Evolutionary conservation across 2,888 invertebrate genomes (phyloP), one percentile per base, ranked within the genome.

Genomic region (Chymomyza amoena): DNA sequence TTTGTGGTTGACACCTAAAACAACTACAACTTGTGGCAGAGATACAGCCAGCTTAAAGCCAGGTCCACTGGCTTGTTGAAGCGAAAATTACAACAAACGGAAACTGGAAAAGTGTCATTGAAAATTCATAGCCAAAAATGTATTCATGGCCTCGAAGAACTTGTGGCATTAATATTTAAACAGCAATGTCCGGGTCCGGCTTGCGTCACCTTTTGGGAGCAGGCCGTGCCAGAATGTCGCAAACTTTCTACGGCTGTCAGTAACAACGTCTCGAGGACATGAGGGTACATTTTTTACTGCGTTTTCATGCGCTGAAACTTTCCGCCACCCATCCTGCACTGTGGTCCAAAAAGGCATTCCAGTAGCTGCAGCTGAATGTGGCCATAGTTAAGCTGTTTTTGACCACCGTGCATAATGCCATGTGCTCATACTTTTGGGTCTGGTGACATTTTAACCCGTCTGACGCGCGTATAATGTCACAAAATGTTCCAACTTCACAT

Each of bases 91-190:
- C 73, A 57, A 62, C 62, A 69, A 64, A 59, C 61, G 45, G 52
- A 45, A 63, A 59, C 20, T 63, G 25, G 50, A 32, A 28, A 39
- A 60, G 57, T n/a, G 72, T 77, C 73, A 85, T 88, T 89, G 87
- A 85, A 88, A 90, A 90, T 90, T 90, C 89, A 90, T 90, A 89
- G 90, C 89, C 83, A 89, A 87, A 86, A 89, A 87, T 83, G 83
- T 88, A 88, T 90, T 89, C 88, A 88, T 88, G 88, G 80, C 80
- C 81, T 88, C 79, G 69, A 78, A 57, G 73, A 66, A 72, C 83
- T 75, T 79, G 64, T 54, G 80, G 80, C 80, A 88, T 85, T 84
- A 85, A 85, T 85, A 82, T 85, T 85, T 88, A 80, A 85, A 64
- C 80, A 88, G 80, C 68, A 76, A 73, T 72, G 81, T 78, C 76